phyloP scores from a whole-genome alignment of 2,797 vertebrate genomes.

The Sebastes reedi region DNA sequence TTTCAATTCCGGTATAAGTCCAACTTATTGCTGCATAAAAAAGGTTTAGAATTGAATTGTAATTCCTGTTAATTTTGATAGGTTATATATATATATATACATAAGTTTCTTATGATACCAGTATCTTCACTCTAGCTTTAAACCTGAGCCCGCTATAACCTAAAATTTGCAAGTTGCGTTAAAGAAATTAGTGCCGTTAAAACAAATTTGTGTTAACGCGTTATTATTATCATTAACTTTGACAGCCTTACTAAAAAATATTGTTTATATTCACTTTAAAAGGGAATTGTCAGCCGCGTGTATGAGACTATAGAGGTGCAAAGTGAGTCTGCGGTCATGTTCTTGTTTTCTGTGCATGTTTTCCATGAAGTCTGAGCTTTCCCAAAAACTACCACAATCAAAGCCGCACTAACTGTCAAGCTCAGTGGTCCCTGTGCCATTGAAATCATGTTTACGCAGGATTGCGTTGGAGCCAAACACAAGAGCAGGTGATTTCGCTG shows the following conservation, averaged over 20 bases:
- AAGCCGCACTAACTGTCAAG: not conserved
- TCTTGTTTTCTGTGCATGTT: not conserved
- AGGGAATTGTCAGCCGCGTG: not conserved
- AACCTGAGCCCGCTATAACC: too few species aligned
- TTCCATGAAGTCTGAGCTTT: not conserved
- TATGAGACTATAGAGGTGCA: not conserved
- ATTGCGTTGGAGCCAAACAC: conserved; percentile 25
- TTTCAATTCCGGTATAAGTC: too few species aligned
- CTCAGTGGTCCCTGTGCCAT: not conserved
- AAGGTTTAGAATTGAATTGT: too few species aligned
- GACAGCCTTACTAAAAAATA: not conserved
- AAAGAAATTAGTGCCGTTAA: too few species aligned
- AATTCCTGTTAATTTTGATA: too few species aligned
- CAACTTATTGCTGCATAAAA: too few species aligned
- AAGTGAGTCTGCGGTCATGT: not conserved
- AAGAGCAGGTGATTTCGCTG: conserved; percentile 56
- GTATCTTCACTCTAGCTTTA: too few species aligned
- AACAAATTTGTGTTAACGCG: too few species aligned
- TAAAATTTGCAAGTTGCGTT: too few species aligned
- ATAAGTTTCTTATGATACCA: too few species aligned
- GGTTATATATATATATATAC: too few species aligned
- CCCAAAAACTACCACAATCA: conserved; percentile 6
- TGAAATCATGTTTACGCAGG: conserved; percentile 27
- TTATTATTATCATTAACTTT: too few species aligned
- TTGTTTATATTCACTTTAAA: not conserved